Base-by-base conservation (phyloP, 2,888 invertebrate species). In the Lithodes maja region DNA sequence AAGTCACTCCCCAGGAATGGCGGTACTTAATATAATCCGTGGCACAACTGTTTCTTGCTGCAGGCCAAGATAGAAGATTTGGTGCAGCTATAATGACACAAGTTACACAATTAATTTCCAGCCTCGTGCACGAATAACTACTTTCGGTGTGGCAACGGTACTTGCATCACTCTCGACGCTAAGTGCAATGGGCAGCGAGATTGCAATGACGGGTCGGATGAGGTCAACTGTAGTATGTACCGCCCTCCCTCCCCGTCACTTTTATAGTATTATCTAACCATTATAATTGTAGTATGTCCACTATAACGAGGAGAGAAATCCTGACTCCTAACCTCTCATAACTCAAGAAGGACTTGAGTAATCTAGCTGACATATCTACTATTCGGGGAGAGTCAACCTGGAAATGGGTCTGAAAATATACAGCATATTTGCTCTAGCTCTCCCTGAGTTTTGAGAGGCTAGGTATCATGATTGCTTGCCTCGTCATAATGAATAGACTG, bases 101-200 rank as follows among this genome's bases (percentile, higher is more conserved):
- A 69, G 81, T 85, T 83, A 89, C 88, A 89, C 74, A 89, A 89
- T 81, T 50, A 77, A 81, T 84, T 89, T 89, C 78, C 88, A 89
- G 88, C 88, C 71, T 80, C 50, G 88, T 89, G 88, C 88, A 89
- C 88, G 85, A 89, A 89, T 89, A 89, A 94, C 85, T 95, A 96
- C 93, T 96, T 95, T 93, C 94, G 94, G 90, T 97, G 97, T 93
- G 94, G 93, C 89, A 95, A 95, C 93, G 95, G 95, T 2, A 93
- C 93, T 92, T 96, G 96, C 93, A 95, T 96, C 92, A 94, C 95
- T 71, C 93, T 92, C 75, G 93, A 93, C 87, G 93, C 93, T 82
- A 94, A 94, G 61, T 96, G 96, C 93, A 94, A 96, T 92, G 94
- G 94, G 61, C 83, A 93, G 2, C 79, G 75, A 17, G 95, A 96